Base-by-base conservation (phyloP, 1,140 invertebrate species). In the Drosophila teissieri region DNA sequence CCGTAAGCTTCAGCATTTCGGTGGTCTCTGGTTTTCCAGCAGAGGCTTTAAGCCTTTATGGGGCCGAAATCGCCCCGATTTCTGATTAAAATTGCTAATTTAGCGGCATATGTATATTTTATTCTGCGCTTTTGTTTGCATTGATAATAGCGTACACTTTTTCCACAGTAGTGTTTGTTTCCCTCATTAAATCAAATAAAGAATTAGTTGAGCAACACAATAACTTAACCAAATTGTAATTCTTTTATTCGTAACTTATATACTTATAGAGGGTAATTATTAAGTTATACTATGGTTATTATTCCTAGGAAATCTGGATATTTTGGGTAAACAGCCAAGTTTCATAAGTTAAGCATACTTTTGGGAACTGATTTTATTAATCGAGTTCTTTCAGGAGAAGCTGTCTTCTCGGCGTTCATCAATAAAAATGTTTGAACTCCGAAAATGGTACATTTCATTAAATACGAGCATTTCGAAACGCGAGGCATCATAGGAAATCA, bases 1-100 rank as follows among this genome's bases (percentile, higher is more conserved):
- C 73, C n/a, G 46, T 55, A 10, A n/a, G 12, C 60, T 42, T 74
- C 0, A 64, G 14, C 73, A 75, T 75, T 75, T 56, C 46, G 22
- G 4, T 36, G 7, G 4, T 44, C 3, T 74, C 45, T 75, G 39
- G 64, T 19, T 22, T 11, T 3, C n/a, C 8, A 3, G 2, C 0
- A 0, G 17, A 22, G 15, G 8, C 14, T 7, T 6, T 17, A 15
- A 15, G 5, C 10, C 14, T 52, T 52, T 48, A 34, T 36, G 10
- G 19, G 4, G n/a, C 11, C 12, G 8, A n/a, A 1, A 44, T 2
- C 17, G 27, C 19, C 11, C 44, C 1, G 17, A 22, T 11, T 27
- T 37, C 34, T 7, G 2, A 68, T 68, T 52, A 68, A 34, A 31
- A 69, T 52, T 52, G 34, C 37, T 37, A 58, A 51, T 61, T 60